Base-by-base conservation (phyloP, 1,140 invertebrate species). In the Papilio helenus region DNA sequence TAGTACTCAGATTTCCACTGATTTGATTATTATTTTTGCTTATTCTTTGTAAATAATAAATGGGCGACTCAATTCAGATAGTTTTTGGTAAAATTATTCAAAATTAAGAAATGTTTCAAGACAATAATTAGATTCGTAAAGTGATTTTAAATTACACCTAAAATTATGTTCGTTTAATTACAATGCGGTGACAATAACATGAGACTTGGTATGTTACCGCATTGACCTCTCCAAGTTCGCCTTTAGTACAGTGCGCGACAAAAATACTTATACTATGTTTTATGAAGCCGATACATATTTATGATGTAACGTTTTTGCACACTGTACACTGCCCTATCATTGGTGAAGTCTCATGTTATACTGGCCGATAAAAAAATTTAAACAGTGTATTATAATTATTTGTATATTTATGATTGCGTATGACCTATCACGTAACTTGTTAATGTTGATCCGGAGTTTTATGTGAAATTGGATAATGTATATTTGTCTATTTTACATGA, bases 401-500 rank as follows among this genome's bases (percentile, higher is more conserved):
- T 58, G 12, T 44, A 29, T 39, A 46, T n/a, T 65, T 18, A 65
- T 14, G n/a, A 65, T 16, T 44, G 76, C 12, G 76, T 84, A 86
- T 87, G 86, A 85, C 86, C 65, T 80, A 87, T 92, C 89, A 88
- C 88, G 88, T 90, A 83, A 92, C 29, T 90, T 94, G 92, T 94
- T 94, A 90, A 92, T 88, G 87, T 93, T 94, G 88, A 89, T 84
- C 86, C 87, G 91, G 86, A 91, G 89, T 91, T 90, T 93, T 91
- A 93, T 90, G 88, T 89, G 86, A 87, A 88, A 88, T 91, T 88
- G 61, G 4, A 90, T 87, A 85, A 90, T 94, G 92, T 92, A 92
- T 93, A 93, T 94, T 91, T 94, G 92, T 94, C 92, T 94, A 93
- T 94, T 93, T 94, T 94, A 93, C 89, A 92, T 92, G 90, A 93